Percentiles rank a stretch among this genome's conserved stretches.
Conservation (phyloP, 1,140 invertebrate species). For the Euschistus heros region DNA sequence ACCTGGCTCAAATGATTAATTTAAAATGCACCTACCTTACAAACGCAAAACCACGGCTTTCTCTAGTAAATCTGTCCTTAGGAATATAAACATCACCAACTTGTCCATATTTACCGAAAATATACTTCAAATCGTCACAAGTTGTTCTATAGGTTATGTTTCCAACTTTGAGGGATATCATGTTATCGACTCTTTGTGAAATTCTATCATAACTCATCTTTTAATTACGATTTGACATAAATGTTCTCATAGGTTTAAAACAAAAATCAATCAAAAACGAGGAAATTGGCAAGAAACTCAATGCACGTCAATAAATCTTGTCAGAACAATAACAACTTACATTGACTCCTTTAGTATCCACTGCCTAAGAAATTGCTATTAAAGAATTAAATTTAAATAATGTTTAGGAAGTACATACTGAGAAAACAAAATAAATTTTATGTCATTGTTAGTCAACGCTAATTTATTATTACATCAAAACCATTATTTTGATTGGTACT, state of each 20-base stretch:
- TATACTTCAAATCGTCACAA: conserved; percentile 82
- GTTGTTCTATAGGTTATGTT: conserved; percentile 95
- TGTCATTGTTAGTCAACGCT: too few species aligned
- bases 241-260: background rate
- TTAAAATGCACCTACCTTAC: conserved; percentile 57
- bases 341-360: conserved; percentile 2
- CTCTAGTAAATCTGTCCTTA: conserved; percentile 82
- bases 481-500: too few species aligned
- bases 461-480: too few species aligned
- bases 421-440: too few species aligned
- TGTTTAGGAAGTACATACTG: too few species aligned
- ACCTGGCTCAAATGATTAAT: too few species aligned
- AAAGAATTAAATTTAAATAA: too few species aligned
- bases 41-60: conserved; percentile 94
- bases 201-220: conserved; percentile 32
- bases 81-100: conserved; percentile 98
- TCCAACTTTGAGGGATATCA: conserved; percentile 95
- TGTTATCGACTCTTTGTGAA: conserved; percentile 87
- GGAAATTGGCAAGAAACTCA: background rate
- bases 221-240: background rate
- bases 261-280: background rate
- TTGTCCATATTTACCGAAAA: conserved; percentile 93
- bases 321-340: background rate
- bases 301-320: conserved; percentile 1
- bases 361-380: background rate